Percentiles rank a stretch among this genome's conserved stretches.
Conservation (phyloP, 2,797 vertebrate genomes). For the Myotis daubentonii region DNA sequence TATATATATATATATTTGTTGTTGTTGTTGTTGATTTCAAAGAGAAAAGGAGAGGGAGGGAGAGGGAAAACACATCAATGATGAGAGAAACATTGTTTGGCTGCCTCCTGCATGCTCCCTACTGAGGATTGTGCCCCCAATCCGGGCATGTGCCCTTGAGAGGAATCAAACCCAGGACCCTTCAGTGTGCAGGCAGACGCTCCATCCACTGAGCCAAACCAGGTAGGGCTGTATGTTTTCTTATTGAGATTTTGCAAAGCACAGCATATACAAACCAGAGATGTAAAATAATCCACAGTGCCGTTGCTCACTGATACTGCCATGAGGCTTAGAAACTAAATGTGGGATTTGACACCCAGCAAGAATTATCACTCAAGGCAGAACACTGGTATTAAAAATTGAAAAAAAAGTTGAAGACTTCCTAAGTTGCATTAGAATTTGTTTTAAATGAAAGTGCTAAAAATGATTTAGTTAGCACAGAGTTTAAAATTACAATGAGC, state of each 20-base stretch:
- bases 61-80: too few relatives aligned
- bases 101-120: too few relatives aligned
- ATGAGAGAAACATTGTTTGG: too few relatives aligned
- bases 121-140: too few relatives aligned
- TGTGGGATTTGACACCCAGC: slow-evolving; percentile 69
- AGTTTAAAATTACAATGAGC: background rate
- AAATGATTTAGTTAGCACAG: background rate
- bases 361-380: slow-evolving; percentile 63
- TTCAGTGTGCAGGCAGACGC: too few relatives aligned
- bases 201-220: too few relatives aligned
- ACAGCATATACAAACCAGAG: background rate
- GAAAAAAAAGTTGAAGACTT: background rate
- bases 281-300: slow-evolving; percentile 37
- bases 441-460: slow-evolving; percentile 35
- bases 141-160: too few relatives aligned
- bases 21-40: too few relatives aligned
- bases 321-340: slow-evolving; percentile 14
- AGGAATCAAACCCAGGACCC: too few relatives aligned
- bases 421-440: background rate
- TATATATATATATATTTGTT: too few relatives aligned
- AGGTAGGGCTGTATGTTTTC: background rate
- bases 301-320: slow-evolving; percentile 70
- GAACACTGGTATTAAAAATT: background rate
- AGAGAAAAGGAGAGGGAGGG: too few relatives aligned
- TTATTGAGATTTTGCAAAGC: background rate